Conservation (phyloP, 2,113 vertebrate species). For the Corydoras sp. region DNA sequence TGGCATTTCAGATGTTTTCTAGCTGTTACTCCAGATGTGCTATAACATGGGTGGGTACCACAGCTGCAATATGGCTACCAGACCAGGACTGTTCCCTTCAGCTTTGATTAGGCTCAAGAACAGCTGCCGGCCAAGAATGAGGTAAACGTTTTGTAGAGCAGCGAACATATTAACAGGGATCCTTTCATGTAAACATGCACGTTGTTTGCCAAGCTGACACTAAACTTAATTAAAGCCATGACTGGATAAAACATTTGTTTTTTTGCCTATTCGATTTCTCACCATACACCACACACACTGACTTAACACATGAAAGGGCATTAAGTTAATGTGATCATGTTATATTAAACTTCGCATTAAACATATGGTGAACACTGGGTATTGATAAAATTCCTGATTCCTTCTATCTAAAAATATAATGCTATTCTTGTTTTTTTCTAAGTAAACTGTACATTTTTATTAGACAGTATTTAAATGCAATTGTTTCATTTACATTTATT, state of each 20-base stretch:
- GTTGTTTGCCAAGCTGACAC: slow-evolving; percentile 36
- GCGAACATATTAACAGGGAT: slow-evolving; percentile 37
- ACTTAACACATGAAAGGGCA: neutral
- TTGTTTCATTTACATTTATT: too few relatives aligned
- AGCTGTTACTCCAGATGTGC: slow-evolving; percentile 38
- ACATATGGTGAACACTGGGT: slow-evolving; percentile 10
- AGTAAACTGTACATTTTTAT: too few relatives aligned
- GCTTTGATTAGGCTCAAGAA: slow-evolving; percentile 40
- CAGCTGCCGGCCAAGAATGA: slow-evolving; percentile 35
- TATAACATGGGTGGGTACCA: slow-evolving; percentile 29
- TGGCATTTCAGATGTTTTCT: slow-evolving; percentile 21
- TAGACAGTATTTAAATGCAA: too few relatives aligned
- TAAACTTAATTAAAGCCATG: slow-evolving; percentile 40
- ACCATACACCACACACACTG: neutral
- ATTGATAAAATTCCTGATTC: neutral
- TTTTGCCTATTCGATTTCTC: neutral
- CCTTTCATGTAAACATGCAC: slow-evolving; percentile 40
- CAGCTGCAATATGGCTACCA: slow-evolving; percentile 37
- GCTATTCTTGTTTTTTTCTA: too few relatives aligned
- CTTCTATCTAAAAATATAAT: too few relatives aligned
- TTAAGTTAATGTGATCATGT: slow-evolving; percentile 14
- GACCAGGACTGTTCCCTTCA: slow-evolving; percentile 38
- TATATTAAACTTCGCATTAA: slow-evolving; percentile 8
- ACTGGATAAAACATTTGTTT: slow-evolving; percentile 23
- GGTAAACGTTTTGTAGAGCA: slow-evolving; percentile 39